Base-by-base conservation (phyloP, 2,888 invertebrate species). In the Cyrtodaria siliqua region DNA sequence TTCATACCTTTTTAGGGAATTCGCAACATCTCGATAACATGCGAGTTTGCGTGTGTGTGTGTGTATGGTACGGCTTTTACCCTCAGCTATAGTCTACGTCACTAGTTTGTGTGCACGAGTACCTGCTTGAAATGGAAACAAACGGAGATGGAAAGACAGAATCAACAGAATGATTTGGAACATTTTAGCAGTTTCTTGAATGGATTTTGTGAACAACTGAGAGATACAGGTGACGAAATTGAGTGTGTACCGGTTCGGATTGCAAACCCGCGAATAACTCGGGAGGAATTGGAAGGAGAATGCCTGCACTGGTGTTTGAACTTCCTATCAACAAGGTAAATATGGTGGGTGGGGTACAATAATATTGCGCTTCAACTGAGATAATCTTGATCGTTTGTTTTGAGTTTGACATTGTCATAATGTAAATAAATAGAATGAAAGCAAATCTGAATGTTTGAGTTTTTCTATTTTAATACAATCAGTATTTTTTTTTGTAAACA, bases 221-320 rank as follows among this genome's bases (percentile, higher is more conserved):
- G 82, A 40, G 84, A 83, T 59, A 78, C 82, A 62, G 50, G 78
- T 69, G 83, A 83, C 40, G 81, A 84, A 24, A 86, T 80, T 61
- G 86, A 86, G 60, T 60, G 66, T 38, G 77, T 85, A 44, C 86
- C 88, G 40, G 56, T 87, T 20, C 81, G 87, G 53, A 53, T 82
- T 26, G 64, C 76, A 9, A 85, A 84, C 50, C 76, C 82, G 18
- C 83, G 72, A 52, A 59, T 91, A 18, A 80, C 79, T 9, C 75
- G 79, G 23, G 82, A 81, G 16, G 91, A 92, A 82, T 62, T 91
- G 24, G 89, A 90, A 73, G 90, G 87, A 56, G 90, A 91, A 80
- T 89, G 89, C 76, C 71, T 91, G 38, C 89, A 89, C 38, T 91
- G 89, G 90, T 82, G 80, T n/a, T 81, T 85, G 52, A 88, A 91